Base-by-base conservation (phyloP, 2,888 invertebrate species). In the Alcis repandata region DNA sequence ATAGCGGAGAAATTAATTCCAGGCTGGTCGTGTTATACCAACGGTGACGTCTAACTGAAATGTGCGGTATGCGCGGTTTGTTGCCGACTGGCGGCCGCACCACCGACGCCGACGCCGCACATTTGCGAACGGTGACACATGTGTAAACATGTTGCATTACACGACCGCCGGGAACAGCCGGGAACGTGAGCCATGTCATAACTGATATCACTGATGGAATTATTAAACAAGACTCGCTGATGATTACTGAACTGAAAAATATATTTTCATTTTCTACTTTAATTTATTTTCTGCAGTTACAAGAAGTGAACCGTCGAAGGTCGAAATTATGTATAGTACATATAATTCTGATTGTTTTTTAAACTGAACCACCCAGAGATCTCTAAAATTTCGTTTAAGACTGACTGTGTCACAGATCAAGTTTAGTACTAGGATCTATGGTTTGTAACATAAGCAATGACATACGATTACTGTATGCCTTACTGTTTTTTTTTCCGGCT, bases 1-100 rank as follows among this genome's bases (percentile, higher is more conserved):
- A 61, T 48, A 59, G 63, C 61, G 41, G 56, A 45, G 58, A 62
- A 71, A 67, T 73, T 67, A 68, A 72, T 75, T 71, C 65, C 67
- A 53, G 60, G 43, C 54, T 48, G 63, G 51, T 76, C 74, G 74
- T 76, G 74, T 69, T 72, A 68, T 73, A 73, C 56, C 73, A 70
- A 70, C 71, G 64, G 66, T 73, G 72, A 71, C 70, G 69, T 78
- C 74, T 76, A 77, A 78, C 79, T 79, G 79, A 81, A 83, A 78
- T 71, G 67, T 81, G 84, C 70, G 49, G 49, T 33, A 7, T 49
- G 27, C 27, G 45, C 46, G 83, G 83, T 83, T 62, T 65, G 74
- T 61, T 46, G 53, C 27, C 53, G 52, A 36, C 46, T 48, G 48
- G 49, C 15, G 10, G 20, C 51, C 38, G 51, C 62, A 67, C 59